Base-by-base conservation (phyloP, 2,888 invertebrate species). In the Abrostola triplasia region DNA sequence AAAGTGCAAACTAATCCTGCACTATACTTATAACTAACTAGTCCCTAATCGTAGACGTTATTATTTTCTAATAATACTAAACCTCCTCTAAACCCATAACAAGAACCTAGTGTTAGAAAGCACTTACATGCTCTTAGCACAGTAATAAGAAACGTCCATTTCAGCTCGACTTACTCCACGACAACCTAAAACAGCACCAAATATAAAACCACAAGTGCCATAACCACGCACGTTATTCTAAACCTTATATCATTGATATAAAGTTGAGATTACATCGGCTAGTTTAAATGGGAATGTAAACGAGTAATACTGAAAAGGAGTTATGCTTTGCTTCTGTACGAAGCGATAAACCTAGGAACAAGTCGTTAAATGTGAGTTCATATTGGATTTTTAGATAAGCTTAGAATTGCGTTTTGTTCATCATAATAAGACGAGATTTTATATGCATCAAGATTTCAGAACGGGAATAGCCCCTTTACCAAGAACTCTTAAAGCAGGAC, bases 131-230 rank as follows among this genome's bases (percentile, higher is more conserved):
- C 76, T 76, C 56, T 73, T 64, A 74, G 57, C 40, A 9, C 35
- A 58, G 70, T 72, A 72, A 76, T 71, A 71, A 64, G 72, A 64
- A 64, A 49, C 67, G 60, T 52, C 60, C 59, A 76, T 72, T 73
- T 73, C 72, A 71, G 59, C 64, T 61, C 72, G 40, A 41, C 76
- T 76, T 57, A 67, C 71, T 56, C 13, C 37, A 44, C 73, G 49
- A 63, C 49, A 63, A 63, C 57, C 57, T 54, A 59, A 73, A 50
- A 36, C 56, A 49, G 24, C 44, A 37, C 47, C 35, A 36, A 60
- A 65, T 52, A 59, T 49, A 69, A 40, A 65, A 53, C 24, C 42
- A 42, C 66, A 61, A 59, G 58, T 47, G 54, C 60, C 11, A 40
- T 48, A 44, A n/a, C 41, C 7, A 48, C 40, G 13, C 72, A 40